Evolutionary conservation across 2,797 vertebrate species (phyloP).

Genomic region (Cottoperca gobio): DNA sequence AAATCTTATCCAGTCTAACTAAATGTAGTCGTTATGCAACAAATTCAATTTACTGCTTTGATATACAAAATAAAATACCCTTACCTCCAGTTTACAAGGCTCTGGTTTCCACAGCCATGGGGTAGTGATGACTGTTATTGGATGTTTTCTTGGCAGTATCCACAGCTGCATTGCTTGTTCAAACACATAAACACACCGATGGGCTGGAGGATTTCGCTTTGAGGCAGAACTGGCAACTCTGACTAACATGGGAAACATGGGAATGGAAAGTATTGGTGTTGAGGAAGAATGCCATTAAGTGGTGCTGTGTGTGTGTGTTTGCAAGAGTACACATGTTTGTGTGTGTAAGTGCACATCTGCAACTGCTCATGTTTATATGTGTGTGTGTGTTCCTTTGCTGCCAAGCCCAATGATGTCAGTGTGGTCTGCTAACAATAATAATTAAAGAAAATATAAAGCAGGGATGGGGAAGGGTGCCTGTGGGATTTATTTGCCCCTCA

Average conservation of each 20-base stretch:
- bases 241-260: conserved; percentile 67
- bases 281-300: conserved; percentile 61
- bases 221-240: conserved; percentile 56
- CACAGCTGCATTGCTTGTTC: conserved; percentile 24
- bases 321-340: not conserved
- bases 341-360: conserved; percentile 27
- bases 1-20: conserved; percentile 45
- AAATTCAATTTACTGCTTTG: conserved; percentile 37
- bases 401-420: conserved; percentile 55
- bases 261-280: conserved; percentile 71
- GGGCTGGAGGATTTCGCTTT: conserved; percentile 52
- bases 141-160: conserved; percentile 13
- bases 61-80: conserved; percentile 22
- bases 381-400: conserved; percentile 35
- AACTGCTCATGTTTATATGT: conserved; percentile 28
- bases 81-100: conserved; percentile 14
- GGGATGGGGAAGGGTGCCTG: conserved; percentile 24
- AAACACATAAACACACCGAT: conserved; percentile 49
- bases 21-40: conserved; percentile 38
- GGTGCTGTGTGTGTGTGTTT: not conserved
- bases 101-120: conserved; percentile 12
- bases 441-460: conserved; percentile 30
- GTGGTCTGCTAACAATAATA: conserved; percentile 46
- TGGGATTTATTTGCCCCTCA: conserved; percentile 45
- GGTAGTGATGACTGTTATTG: conserved; percentile 11